Percentiles rank a stretch among this genome's conserved stretches.
Conservation (phyloP, 2,888 invertebrate species). For the Phanerotoma sp. region DNA sequence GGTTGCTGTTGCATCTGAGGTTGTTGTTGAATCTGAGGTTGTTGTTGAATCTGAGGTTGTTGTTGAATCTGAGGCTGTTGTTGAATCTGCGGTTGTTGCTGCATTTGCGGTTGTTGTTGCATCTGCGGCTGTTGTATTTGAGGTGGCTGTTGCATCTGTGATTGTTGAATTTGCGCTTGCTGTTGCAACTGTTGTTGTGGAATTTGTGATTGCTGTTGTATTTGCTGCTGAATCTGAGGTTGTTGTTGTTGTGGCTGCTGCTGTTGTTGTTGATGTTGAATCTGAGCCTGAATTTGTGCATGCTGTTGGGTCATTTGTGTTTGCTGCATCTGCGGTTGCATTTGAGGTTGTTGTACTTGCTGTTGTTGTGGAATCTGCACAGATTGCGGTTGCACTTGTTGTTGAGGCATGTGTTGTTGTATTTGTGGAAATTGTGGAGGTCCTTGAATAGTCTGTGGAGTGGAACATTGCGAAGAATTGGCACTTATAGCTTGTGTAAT, state of each 20-base stretch:
- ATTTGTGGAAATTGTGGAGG: conserved; percentile 52
- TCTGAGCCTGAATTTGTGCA: conserved; percentile 31
- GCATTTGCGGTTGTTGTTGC: conserved; percentile 36
- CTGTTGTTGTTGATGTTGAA: conserved; percentile 7
- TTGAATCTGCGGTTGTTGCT: conserved; percentile 45
- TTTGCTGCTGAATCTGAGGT: conserved; percentile 33
- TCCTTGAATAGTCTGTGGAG: conserved; percentile 53
- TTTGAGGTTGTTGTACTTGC: neutral
- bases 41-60: conserved; percentile 42
- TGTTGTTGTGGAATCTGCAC: conserved; percentile 6
- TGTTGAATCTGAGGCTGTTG: conserved; percentile 45
- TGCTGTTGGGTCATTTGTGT: conserved; percentile 13
- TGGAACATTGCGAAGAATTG: conserved; percentile 52
- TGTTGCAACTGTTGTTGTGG: too few relatives aligned
- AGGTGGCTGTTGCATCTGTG: conserved; percentile 37
- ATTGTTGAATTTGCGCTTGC: conserved; percentile 32
- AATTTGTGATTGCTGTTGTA: conserved; percentile 28
- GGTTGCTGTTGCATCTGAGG: conserved; percentile 36
- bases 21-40: conserved; percentile 41
- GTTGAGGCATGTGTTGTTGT: conserved; percentile 36
- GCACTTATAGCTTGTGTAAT: conserved; percentile 43
- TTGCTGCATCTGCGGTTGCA: conserved; percentile 38
- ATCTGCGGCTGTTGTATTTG: conserved; percentile 26
- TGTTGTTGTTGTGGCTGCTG: conserved; percentile 30
- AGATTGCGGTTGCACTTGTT: conserved; percentile 48